Conservation (phyloP, 2,888 invertebrate genomes). For the Perithous albicinctus region DNA sequence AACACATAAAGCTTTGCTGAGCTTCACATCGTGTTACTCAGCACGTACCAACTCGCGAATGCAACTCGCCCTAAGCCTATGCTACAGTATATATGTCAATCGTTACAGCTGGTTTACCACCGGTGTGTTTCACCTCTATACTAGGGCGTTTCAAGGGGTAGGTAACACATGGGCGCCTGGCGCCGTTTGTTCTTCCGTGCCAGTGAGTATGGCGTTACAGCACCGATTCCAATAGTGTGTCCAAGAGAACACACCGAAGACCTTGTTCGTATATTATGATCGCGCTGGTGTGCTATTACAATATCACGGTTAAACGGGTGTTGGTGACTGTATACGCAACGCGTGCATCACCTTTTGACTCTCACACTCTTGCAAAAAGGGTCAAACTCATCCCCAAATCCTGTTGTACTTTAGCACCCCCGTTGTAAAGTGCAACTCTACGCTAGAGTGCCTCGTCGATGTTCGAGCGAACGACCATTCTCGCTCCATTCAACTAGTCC, state of each 20-base stretch:
- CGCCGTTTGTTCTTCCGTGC: conserved; percentile 56
- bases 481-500: conserved; percentile 62
- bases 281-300: neutral
- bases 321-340: neutral
- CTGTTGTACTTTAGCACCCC: neutral
- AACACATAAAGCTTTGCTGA: conserved; percentile 54
- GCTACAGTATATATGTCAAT: conserved; percentile 43
- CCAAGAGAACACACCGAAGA: conserved; percentile 14
- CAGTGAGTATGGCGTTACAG: conserved; percentile 37
- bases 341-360: neutral
- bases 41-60: conserved; percentile 33
- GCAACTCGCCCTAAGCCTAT: neutral
- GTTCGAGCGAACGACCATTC: conserved; percentile 47
- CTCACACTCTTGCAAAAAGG: neutral
- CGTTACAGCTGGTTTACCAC: conserved; percentile 60
- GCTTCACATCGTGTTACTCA: conserved; percentile 44
- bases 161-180: conserved; percentile 21
- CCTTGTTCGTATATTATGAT: neutral
- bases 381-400: neutral
- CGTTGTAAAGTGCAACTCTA: conserved; percentile 55
- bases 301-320: neutral
- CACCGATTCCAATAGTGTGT: conserved; percentile 45
- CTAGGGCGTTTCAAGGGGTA: conserved; percentile 43
- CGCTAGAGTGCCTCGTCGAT: conserved; percentile 58
- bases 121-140: conserved; percentile 49